Base-by-base conservation (phyloP, 2,113 vertebrate genomes). In the Eurystomus gularis region DNA sequence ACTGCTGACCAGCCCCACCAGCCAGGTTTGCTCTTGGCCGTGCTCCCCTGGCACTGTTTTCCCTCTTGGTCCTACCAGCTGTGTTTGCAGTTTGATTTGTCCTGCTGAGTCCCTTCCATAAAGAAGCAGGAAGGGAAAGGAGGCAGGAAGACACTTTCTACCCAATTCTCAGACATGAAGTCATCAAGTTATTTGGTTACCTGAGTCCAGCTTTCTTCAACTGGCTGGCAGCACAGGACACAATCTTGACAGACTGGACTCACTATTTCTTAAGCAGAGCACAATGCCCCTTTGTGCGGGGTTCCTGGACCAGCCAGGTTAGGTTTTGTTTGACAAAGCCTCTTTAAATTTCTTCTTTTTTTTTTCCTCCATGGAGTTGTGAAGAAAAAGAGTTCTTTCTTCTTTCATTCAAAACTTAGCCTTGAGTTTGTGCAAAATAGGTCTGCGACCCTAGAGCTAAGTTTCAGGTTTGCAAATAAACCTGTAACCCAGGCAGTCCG, bases 361-460 rank as follows among this genome's bases (percentile, higher is more conserved):
- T 86, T 85, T 93, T 81, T 51, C 37, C 31, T 62, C 24, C 58
- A 25, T 19, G n/a, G 73, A 66, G 77, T 80, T 85, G 44, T 65
- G 49, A 94, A 86, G 88, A 92, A 94, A 95, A 89, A 86, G 51
- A 92, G 96, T 93, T 86, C 92, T 97, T 95, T 96, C 86, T 97
- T 96, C 88, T 57, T 88, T 65, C 54, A 35, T 54, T 93, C 93
- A 75, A 90, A 86, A 37, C 29, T 79, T 61, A 78, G 48, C 69
- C 28, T 5, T 39, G 64, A 81, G 35, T 76, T 82, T 84, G 65
- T 18, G 9, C 40, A 64, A 84, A 94, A 89, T 14, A 37, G 15
- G 21, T 88, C 79, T 88, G 68, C 90, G 66, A 73, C 42, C 51
- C 40, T 62, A 88, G 39, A 92, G 91, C 82, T 77, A 55, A 79